phyloP scores from a whole-genome alignment of 1,140 invertebrate species.

The Phortica variegata region DNA sequence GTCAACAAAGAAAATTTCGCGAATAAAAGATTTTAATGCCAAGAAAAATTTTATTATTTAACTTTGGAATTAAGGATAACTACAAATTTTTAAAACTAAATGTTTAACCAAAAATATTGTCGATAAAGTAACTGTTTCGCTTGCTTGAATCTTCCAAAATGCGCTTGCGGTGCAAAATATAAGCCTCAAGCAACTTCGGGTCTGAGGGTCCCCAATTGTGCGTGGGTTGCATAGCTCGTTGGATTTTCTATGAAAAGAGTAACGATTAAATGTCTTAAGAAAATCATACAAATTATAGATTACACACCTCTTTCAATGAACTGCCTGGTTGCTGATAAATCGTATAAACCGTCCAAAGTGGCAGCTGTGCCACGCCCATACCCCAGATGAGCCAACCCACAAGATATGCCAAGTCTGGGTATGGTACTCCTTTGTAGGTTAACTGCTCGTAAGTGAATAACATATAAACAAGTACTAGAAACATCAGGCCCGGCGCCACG shows the following conservation, averaged over 20 bases:
- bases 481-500: conserved; percentile 72
- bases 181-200: conserved; percentile 30
- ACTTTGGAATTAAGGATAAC: too few species aligned
- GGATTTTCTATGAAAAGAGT: conserved; percentile 23
- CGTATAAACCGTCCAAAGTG: conserved; percentile 56
- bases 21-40: too few species aligned
- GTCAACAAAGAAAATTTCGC: too few species aligned
- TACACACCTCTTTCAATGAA: conserved; percentile 28
- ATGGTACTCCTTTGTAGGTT: conserved; percentile 58
- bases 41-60: too few species aligned
- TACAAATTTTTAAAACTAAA: too few species aligned
- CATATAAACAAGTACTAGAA: conserved; percentile 69
- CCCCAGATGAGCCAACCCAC: conserved; percentile 59
- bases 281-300: neutral
- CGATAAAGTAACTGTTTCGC: conserved; percentile 22
- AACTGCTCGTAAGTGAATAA: conserved; percentile 61
- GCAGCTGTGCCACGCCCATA: conserved; percentile 59
- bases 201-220: conserved; percentile 41
- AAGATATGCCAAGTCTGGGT: conserved; percentile 57
- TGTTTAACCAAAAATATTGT: conserved; percentile 43
- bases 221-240: conserved; percentile 29
- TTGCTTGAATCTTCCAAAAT: conserved; percentile 9
- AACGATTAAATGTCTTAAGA: too few species aligned
- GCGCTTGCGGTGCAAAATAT: conserved; percentile 23
- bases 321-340: conserved; percentile 39